Base-by-base conservation (phyloP, 2,888 invertebrate species). In the Dendrolimus houi region DNA sequence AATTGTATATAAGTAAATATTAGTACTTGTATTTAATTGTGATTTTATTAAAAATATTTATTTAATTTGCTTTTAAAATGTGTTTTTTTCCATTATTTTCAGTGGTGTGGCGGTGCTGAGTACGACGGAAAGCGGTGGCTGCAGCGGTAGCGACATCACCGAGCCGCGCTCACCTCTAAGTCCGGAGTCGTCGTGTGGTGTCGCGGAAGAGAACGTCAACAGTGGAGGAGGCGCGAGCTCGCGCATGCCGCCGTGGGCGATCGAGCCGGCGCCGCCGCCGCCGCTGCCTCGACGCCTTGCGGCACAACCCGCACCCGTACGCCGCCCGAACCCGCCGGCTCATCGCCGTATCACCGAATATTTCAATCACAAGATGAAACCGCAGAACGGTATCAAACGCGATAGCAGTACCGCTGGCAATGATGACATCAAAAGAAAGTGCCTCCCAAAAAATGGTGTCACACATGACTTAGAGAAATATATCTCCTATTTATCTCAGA, bases 81-180 rank as follows among this genome's bases (percentile, higher is more conserved):
- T 29, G 29, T 2, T 29, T 29, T 29, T 29, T 29, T 29, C 29
- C 29, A 29, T 68, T 79, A 75, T 74, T 93, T 94, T 42, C 93
- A 96, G 96, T 92, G 96, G 97, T 69, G 96, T 96, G 77, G 96
- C 95, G 79, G 94, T 94, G 78, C 87, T 95, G 79, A 95, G 95
- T 88, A 94, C 95, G 75, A 93, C 94, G 62, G 95, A 95, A 71
- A 95, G 94, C 65, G 92, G 94, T 73, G 94, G 93, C 73, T 91
- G 81, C 92, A 92, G 92, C 72, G 88, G 93, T 71, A 96, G 96
- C 87, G 96, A 96, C 89, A 95, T 96, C 84, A 96, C 96, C 70
- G 96, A 96, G 84, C 96, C 96, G 58, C 95, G 95, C 65, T 96
- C 96, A 60, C 96, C 96, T 70, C 95, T 94, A 86, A 96, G 95